phyloP scores from a whole-genome alignment of 2,888 invertebrate genomes.

The Steinernema scapterisci region DNA sequence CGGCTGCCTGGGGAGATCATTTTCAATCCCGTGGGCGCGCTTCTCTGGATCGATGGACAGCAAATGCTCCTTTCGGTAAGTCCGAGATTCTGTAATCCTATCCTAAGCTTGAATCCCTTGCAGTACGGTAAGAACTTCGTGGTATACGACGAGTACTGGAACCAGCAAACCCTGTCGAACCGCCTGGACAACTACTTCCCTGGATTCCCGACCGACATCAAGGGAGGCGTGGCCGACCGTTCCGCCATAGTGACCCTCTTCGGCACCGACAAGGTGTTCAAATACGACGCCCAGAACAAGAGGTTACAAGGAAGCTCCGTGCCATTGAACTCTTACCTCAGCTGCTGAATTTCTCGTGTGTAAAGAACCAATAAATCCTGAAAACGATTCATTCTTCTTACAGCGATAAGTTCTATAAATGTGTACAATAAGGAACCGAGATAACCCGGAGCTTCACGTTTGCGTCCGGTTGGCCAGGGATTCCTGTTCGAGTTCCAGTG shows the following conservation, averaged over 20 bases:
- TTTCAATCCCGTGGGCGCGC: slow-evolving; percentile 56
- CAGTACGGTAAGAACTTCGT: slow-evolving; percentile 52
- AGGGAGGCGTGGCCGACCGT: slow-evolving; percentile 44
- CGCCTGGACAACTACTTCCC: slow-evolving; percentile 57
- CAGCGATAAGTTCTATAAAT: background rate
- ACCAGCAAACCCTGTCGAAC: slow-evolving; percentile 57
- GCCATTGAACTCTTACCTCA: slow-evolving; percentile 40
- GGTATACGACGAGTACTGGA: slow-evolving; percentile 65
- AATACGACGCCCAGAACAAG: slow-evolving; percentile 44
- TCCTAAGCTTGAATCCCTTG: slow-evolving; percentile 26
- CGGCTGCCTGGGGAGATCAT: slow-evolving; percentile 51
- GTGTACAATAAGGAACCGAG: background rate
- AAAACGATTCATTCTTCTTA: too few species aligned
- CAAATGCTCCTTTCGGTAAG: slow-evolving; percentile 59
- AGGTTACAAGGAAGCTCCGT: slow-evolving; percentile 36
- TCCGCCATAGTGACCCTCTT: slow-evolving; percentile 39
- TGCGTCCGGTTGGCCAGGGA: background rate
- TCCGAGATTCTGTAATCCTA: background rate
- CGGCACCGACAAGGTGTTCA: slow-evolving; percentile 37
- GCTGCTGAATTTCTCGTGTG: slow-evolving; percentile 33
- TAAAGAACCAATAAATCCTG: too few species aligned
- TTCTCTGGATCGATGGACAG: slow-evolving; percentile 62
- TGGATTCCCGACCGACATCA: slow-evolving; percentile 57
- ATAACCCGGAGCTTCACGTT: background rate
- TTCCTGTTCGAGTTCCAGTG: slow-evolving; percentile 33